Evolutionary conservation across 2,888 invertebrate genomes (phyloP).

Genomic region (Perdita meconis): DNA sequence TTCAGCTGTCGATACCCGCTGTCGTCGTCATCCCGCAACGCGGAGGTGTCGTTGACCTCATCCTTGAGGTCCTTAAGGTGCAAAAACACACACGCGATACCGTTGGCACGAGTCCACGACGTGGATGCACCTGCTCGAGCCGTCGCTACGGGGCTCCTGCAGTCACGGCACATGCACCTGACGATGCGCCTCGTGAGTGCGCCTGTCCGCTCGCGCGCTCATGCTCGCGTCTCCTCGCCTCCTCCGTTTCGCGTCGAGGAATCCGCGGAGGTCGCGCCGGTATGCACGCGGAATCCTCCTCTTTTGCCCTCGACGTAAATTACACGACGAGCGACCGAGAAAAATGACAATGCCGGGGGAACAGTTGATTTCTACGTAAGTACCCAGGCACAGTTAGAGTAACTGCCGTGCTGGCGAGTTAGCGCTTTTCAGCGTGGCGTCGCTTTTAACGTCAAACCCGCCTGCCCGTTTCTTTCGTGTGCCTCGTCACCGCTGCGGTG

Average conservation of each 20-base stretch:
- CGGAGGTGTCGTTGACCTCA: constrained; percentile 76
- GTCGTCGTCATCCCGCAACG: constrained; percentile 29
- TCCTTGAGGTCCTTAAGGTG: constrained; percentile 79
- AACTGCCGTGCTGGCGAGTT: constrained; percentile 41
- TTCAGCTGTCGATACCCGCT: constrained; percentile 29
- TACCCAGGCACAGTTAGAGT: constrained; percentile 58
- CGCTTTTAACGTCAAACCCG: constrained; percentile 39
- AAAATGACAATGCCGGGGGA: constrained; percentile 48
- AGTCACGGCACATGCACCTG: constrained; percentile 57
- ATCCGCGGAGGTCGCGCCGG: constrained; percentile 56
- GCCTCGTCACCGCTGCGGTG: too few relatives aligned
- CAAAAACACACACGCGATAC: constrained; percentile 83
- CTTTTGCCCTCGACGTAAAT: constrained; percentile 66
- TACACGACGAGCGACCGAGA: constrained; percentile 45
- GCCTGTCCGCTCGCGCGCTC: constrained; percentile 7
- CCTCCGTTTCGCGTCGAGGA: constrained; percentile 59
- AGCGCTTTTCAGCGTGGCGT: constrained; percentile 34
- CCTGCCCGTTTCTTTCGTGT: constrained; percentile 25
- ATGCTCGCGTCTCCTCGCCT: constrained; percentile 43
- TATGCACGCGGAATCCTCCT: constrained; percentile 60
- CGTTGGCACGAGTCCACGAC: constrained; percentile 78
- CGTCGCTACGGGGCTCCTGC: constrained; percentile 34
- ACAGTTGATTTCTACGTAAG: constrained; percentile 49
- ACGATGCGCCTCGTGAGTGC: constrained; percentile 48
- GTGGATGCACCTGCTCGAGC: constrained; percentile 72